These are phyloP conservation scores for Cordylochernes scorpioides DNA, from an alignment of 2,888 invertebrate species.

Conservation along the genomic window DNA sequence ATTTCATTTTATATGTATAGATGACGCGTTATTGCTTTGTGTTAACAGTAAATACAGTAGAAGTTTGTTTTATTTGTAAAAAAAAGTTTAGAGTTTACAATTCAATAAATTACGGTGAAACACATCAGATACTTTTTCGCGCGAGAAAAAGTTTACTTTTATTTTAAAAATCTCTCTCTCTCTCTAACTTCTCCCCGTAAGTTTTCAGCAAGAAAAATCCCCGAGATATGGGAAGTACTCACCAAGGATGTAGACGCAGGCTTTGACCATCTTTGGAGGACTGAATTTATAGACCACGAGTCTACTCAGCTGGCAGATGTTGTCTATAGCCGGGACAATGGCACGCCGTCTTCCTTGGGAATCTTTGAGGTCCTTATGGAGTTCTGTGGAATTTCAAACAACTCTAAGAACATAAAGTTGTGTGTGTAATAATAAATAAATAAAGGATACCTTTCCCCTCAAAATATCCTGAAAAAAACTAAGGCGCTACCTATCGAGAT, in stretches of 20 bases:
- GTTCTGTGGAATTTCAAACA: slow-evolving; percentile 3
- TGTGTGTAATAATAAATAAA: background rate
- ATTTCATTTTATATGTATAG: no score
- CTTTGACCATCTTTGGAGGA: slow-evolving; percentile 12
- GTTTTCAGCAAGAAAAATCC: no score
- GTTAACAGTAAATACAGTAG: no score
- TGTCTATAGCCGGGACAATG: slow-evolving; percentile 2
- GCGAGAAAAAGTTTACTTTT: no score
- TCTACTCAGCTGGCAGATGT: slow-evolving; percentile 7
- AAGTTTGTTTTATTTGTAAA: no score
- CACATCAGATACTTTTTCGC: no score
- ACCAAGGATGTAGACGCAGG: slow-evolving; percentile 9
- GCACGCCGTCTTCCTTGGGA: slow-evolving; percentile 5
- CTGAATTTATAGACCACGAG: slow-evolving; percentile 11
- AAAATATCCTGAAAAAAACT: background rate
- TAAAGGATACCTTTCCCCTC: background rate
- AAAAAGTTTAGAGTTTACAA: no score
- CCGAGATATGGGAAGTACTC: slow-evolving; percentile 3
- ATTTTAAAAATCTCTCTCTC: no score
- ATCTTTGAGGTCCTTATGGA: slow-evolving; percentile 8
- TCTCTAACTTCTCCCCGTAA: no score
- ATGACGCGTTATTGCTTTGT: no score
- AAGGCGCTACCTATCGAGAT: no score
- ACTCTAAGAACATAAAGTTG: background rate
- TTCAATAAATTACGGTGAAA: no score